phyloP scores from a whole-genome alignment of 2,113 vertebrate genomes.

The Rhinogobius similis region DNA sequence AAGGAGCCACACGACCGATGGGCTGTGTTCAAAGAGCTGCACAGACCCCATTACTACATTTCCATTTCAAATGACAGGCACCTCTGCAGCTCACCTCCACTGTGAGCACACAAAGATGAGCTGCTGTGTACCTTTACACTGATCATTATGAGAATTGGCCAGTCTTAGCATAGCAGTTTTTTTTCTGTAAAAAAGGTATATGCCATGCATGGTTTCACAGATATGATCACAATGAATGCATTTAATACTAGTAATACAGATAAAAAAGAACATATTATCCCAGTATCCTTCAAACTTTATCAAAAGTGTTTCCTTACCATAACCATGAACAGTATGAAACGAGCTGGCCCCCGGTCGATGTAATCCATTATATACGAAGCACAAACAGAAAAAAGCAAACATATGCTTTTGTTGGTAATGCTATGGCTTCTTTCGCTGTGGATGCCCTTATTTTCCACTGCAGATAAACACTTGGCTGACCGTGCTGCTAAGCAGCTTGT shows the following conservation, averaged over 20 bases:
- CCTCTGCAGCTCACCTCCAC: not conserved
- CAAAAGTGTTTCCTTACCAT: conserved; percentile 2
- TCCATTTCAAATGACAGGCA: conserved; percentile 30
- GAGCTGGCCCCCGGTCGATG: not conserved
- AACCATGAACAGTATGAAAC: not conserved
- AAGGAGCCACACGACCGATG: not conserved
- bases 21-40: not conserved
- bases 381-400: not conserved
- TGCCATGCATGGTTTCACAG: no score
- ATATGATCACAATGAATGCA: no score
- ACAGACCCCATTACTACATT: conserved; percentile 10
- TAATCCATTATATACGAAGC: not conserved
- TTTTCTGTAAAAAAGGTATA: no score
- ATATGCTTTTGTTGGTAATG: conserved; percentile 16
- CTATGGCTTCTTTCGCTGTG: conserved; percentile 10
- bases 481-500: conserved; percentile 37
- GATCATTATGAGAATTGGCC: not conserved
- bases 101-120: not conserved
- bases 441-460: conserved; percentile 26
- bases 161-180: no score
- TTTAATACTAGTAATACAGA: no score
- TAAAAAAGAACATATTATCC: not conserved
- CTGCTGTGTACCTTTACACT: not conserved
- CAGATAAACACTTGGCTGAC: conserved; percentile 34
- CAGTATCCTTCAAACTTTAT: not conserved